Conservation (phyloP, 2,797 vertebrate genomes). For the Apogon talboti region DNA sequence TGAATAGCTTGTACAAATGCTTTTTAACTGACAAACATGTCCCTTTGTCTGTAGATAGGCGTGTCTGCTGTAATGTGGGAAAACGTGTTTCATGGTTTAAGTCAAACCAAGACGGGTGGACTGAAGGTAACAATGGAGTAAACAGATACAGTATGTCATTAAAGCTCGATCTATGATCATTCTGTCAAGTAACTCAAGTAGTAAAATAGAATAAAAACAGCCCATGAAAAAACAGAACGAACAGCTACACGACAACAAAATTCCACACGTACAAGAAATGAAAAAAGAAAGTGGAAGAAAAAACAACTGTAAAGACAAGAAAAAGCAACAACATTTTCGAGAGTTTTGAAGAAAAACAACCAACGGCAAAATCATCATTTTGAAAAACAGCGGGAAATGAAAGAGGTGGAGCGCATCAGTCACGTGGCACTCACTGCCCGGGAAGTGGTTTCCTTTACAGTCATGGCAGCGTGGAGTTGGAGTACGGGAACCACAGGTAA, state of each 20-base stretch:
- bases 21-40: not conserved
- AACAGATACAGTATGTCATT: no score
- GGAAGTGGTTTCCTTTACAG: not conserved
- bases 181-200: not conserved
- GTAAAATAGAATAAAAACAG: no score
- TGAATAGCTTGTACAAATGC: not conserved
- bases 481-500: constrained; percentile 46
- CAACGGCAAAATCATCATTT: not conserved
- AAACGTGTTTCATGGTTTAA: constrained; percentile 1
- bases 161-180: not conserved
- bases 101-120: not conserved
- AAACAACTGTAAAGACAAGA: not conserved
- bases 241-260: not conserved
- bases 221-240: no score
- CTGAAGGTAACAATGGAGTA: not conserved
- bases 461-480: not conserved
- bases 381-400: constrained; percentile 5
- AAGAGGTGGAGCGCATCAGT: not conserved
- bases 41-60: not conserved
- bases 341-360: not conserved
- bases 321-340: no score
- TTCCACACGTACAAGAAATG: not conserved
- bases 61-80: constrained; percentile 14
- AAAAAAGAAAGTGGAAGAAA: not conserved
- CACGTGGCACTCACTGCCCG: not conserved